Percentiles rank a stretch among this genome's conserved stretches.
Conservation (phyloP, 2,797 vertebrate genomes). For the Esox lucius region DNA sequence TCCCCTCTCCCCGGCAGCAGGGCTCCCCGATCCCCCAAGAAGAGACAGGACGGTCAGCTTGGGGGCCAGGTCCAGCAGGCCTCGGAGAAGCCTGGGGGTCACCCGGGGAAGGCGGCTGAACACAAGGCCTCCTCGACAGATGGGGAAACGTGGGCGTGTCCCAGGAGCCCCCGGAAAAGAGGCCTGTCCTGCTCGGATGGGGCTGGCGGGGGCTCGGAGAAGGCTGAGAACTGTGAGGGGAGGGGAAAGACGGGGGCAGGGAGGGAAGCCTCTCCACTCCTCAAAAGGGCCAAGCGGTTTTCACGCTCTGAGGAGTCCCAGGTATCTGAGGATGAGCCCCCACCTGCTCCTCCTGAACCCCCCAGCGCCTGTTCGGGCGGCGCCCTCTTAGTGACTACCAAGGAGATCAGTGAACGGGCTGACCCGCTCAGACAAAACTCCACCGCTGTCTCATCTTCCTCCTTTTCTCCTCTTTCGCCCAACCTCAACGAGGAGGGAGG, state of each 20-base stretch:
- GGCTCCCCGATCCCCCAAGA: slow-evolving; percentile 92
- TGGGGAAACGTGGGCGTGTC: slow-evolving; percentile 83
- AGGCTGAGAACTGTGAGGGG: slow-evolving; percentile 83
- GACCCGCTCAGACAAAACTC: slow-evolving; percentile 59
- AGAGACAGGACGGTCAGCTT: slow-evolving; percentile 82
- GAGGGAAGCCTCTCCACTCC: slow-evolving; percentile 79
- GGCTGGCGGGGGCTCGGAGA: slow-evolving; percentile 77
- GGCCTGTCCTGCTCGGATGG: slow-evolving; percentile 87
- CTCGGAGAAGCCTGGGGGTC: slow-evolving; percentile 57
- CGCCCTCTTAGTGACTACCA: slow-evolving; percentile 51
- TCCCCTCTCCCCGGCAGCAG: slow-evolving; percentile 79
- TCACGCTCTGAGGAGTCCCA: slow-evolving; percentile 85
- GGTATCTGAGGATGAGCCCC: slow-evolving; percentile 83
- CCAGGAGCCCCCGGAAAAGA: slow-evolving; percentile 88
- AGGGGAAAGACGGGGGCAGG: slow-evolving; percentile 39
- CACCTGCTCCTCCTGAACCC: slow-evolving; percentile 37
- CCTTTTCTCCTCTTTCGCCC: slow-evolving; percentile 40
- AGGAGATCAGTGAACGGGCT: slow-evolving; percentile 82
- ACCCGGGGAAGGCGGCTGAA: slow-evolving; percentile 79
- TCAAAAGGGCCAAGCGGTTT: slow-evolving; percentile 90
- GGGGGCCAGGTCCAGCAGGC: slow-evolving; percentile 59
- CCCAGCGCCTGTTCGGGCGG: slow-evolving; percentile 74
- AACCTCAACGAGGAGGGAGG: slow-evolving; percentile 57
- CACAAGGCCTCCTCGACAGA: slow-evolving; percentile 75
- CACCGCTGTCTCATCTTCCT: slow-evolving; percentile 39